A percentile compares a stretch with the other conserved stretches of the same genome.
phyloP scores from a whole-genome alignment of 1,140 invertebrate genomes.

The Aphelinus atriplicis region DNA sequence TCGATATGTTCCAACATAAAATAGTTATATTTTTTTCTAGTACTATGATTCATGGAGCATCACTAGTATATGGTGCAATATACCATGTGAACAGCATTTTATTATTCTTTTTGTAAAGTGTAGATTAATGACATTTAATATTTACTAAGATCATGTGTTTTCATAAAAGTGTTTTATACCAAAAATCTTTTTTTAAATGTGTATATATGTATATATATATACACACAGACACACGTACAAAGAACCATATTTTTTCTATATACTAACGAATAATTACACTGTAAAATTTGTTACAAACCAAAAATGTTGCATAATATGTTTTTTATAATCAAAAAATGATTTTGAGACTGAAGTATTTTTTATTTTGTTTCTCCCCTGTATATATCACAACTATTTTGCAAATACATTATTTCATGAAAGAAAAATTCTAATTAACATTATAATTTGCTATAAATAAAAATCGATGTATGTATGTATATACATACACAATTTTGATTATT shows the following conservation, averaged over 20 bases:
- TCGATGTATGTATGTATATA: no score
- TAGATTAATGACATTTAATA: conserved; percentile 31
- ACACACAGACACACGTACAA: no score
- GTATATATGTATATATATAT: conserved; percentile 37
- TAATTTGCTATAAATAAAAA: no score
- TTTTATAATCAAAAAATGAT: conserved; percentile 8
- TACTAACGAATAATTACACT: conserved; percentile 10
- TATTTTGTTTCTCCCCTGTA: conserved; percentile 24
- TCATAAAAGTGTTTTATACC: conserved; percentile 27
- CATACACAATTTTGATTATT: no score
- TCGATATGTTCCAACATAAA: no score
- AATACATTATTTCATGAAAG: conserved; percentile 17
- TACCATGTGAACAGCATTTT: conserved; percentile 23
- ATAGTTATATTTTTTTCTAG: no score
- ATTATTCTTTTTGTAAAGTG: conserved; percentile 32
- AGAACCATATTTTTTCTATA: conserved; percentile 13
- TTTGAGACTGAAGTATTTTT: conserved; percentile 16
- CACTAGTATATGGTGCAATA: conserved; percentile 28
- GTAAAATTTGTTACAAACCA: conserved; percentile 12
- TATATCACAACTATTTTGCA: conserved; percentile 34
- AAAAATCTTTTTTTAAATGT: conserved; percentile 35
- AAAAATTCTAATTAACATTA: not conserved
- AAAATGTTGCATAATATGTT: conserved; percentile 30
- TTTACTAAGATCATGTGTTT: conserved; percentile 28
- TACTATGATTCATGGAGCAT: conserved; percentile 10